Percentiles rank a stretch among this genome's conserved stretches.
Conservation (phyloP, 2,113 vertebrate species). For the Stomatorhinus ivindoensis region DNA sequence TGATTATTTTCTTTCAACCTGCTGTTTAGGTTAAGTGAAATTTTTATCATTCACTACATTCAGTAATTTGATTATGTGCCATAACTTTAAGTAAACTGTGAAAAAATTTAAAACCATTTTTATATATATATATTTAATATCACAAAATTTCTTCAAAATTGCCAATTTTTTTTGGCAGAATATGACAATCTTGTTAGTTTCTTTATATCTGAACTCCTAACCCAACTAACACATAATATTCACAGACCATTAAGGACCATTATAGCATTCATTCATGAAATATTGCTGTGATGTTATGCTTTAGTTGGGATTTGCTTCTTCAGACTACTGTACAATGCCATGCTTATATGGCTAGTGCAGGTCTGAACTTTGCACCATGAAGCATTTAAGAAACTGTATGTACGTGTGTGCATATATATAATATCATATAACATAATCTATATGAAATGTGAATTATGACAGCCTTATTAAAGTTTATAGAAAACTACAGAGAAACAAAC, state of each 20-base stretch:
- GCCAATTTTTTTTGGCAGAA: conserved; percentile 69
- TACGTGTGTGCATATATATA: conserved; percentile 72
- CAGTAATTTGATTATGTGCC: conserved; percentile 48
- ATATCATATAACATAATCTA: no score
- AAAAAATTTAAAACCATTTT: conserved; percentile 48
- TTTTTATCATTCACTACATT: conserved; percentile 34
- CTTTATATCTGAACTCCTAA: conserved; percentile 77
- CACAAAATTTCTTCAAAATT: neutral
- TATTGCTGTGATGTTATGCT: conserved; percentile 37
- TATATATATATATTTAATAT: neutral
- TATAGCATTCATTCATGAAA: conserved; percentile 19
- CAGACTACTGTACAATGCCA: conserved; percentile 94
- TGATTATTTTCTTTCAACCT: conserved; percentile 38
- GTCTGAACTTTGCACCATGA: conserved; percentile 89
- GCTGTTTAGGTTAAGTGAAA: conserved; percentile 22
- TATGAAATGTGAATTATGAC: conserved; percentile 58
- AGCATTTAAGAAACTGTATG: conserved; percentile 95
- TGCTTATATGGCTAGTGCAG: conserved; percentile 83
- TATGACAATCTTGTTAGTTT: conserved; percentile 98
- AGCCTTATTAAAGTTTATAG: conserved; percentile 97
- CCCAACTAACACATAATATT: conserved; percentile 42
- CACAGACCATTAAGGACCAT: conserved; percentile 21
- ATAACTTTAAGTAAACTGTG: conserved; percentile 79
- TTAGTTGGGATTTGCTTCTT: conserved; percentile 49
- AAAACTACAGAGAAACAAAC: conserved; percentile 63